These are phyloP conservation scores for Saccopteryx leptura DNA, from an alignment of 2,113 vertebrate species.

Conservation along the genomic window DNA sequence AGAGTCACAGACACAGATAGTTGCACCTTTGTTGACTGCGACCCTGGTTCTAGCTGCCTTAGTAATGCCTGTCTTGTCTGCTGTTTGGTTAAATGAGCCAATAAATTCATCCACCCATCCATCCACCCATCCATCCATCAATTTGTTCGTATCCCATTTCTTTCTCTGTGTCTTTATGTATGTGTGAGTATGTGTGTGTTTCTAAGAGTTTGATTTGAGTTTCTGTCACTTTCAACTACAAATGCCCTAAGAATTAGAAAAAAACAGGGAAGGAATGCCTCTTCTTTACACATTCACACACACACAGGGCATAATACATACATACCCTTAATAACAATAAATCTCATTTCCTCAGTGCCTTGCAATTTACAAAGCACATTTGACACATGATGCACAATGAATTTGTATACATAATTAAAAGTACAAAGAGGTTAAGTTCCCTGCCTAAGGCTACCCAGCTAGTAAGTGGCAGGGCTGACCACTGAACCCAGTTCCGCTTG, in stretches of 20 bases:
- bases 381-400: background rate
- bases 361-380: conserved; percentile 6
- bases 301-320: background rate
- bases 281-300: background rate
- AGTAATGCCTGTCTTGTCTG: background rate
- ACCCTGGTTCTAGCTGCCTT: background rate
- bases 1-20: background rate
- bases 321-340: background rate
- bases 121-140: background rate
- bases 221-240: conserved; percentile 37
- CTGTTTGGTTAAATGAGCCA: background rate
- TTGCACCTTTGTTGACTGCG: background rate
- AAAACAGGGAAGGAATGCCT: background rate
- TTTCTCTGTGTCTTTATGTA: background rate
- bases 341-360: conserved; percentile 18
- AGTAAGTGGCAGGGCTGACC: background rate
- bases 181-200: background rate
- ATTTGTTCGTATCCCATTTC: background rate
- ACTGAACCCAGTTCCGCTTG: background rate
- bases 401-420: conserved; percentile 9
- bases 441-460: background rate
- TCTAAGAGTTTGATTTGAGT: background rate
- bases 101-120: background rate
- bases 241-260: conserved; percentile 6
- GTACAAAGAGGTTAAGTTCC: conserved; percentile 11